Conservation (phyloP, 2,888 invertebrate species). For the Griposia aprilina region DNA sequence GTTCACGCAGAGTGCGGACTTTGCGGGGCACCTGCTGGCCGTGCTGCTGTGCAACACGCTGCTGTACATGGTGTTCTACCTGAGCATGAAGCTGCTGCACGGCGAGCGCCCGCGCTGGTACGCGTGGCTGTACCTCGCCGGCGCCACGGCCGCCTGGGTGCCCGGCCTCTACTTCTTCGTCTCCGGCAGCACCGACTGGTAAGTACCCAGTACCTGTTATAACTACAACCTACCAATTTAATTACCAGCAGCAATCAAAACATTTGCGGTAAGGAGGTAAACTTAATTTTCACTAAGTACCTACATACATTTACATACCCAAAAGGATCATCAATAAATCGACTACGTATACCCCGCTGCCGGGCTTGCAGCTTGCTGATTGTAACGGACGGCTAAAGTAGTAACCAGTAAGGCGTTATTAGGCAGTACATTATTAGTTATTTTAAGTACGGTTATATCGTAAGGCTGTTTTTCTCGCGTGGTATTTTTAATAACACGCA, state of each 20-base stretch:
- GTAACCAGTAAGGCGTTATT: no score
- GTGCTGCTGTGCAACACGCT: conserved; percentile 96
- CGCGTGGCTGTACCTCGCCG: conserved; percentile 92
- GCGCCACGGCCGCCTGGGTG: conserved; percentile 92
- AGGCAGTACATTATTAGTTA: no score
- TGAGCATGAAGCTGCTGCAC: conserved; percentile 95
- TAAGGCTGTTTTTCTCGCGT: no score
- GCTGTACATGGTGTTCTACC: conserved; percentile 95
- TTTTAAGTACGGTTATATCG: no score
- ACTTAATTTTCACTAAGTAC: not conserved
- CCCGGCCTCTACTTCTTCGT: conserved; percentile 91
- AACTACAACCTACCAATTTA: not conserved
- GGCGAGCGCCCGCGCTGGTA: conserved; percentile 92
- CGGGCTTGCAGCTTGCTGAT: no score
- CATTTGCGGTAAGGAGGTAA: not conserved
- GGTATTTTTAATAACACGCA: no score
- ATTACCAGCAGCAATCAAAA: not conserved
- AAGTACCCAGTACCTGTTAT: not conserved
- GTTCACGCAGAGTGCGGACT: conserved; percentile 92
- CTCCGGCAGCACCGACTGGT: conserved; percentile 71
- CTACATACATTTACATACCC: no score
- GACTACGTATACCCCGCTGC: not conserved
- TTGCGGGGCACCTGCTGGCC: conserved; percentile 94
- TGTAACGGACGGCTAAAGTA: no score
- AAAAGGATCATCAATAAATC: not conserved